Evolutionary conservation across 1,140 invertebrate genomes (phyloP).

Genomic region (Zaprionus capensis): DNA sequence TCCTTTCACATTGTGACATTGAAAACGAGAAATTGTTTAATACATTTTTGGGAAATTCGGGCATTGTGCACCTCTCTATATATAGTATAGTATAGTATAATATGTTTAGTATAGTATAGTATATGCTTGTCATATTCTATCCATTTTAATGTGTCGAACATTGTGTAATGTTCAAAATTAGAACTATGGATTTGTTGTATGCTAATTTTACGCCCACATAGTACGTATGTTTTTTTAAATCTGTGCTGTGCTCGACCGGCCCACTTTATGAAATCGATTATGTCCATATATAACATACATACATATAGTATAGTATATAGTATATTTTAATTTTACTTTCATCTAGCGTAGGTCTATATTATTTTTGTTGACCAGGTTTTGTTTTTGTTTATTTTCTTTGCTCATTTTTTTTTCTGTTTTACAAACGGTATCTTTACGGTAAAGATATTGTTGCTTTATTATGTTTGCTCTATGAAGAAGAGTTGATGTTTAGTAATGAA

Average conservation of each 20-base stretch:
- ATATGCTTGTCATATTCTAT: not conserved
- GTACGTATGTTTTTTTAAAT: not conserved
- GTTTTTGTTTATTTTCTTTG: not conserved
- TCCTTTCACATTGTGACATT: constrained; percentile 61
- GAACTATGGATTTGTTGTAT: constrained; percentile 30
- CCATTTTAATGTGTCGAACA: constrained; percentile 10
- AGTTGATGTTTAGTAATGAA: no score
- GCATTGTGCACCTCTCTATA: not conserved
- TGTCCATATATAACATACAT: not conserved
- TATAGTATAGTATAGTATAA: not conserved
- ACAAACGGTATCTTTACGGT: not conserved
- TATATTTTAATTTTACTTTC: constrained; percentile 30
- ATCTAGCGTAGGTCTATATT: constrained; percentile 30
- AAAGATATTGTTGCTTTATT: no score
- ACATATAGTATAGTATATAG: not conserved
- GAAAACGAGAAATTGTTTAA: constrained; percentile 43
- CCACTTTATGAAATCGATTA: constrained; percentile 25
- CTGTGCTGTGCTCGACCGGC: constrained; percentile 2
- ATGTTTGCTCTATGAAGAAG: no score
- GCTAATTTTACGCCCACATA: constrained; percentile 47
- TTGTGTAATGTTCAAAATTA: constrained; percentile 61
- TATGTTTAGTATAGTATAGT: not conserved
- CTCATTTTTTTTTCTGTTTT: not conserved
- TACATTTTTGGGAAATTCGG: constrained; percentile 19
- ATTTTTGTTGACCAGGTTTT: constrained; percentile 38